These are phyloP conservation scores for Cygnus buccinator DNA, from an alignment of 2,113 vertebrate species.

Conservation along the genomic window DNA sequence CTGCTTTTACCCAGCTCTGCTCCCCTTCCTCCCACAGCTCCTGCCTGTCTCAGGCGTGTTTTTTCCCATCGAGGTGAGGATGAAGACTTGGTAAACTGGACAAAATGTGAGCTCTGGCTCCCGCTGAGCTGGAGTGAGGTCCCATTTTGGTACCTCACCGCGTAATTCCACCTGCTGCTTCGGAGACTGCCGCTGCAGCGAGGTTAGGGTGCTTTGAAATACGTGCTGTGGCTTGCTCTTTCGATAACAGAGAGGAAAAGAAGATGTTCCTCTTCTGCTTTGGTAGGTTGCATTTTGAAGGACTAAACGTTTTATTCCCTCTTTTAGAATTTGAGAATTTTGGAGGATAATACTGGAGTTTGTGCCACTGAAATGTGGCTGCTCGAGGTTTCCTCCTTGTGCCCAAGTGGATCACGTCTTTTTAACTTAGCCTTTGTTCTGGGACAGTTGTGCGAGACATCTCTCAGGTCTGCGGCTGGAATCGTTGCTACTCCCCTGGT, in stretches of 20 bases:
- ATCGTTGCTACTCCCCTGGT: neutral
- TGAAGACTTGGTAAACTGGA: neutral
- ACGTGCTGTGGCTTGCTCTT: neutral
- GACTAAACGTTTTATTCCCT: neutral
- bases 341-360: neutral
- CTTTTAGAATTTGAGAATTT: neutral
- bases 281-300: neutral
- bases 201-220: neutral
- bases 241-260: neutral
- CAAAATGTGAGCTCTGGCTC: neutral
- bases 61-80: neutral
- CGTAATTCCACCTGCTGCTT: neutral
- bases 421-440: neutral
- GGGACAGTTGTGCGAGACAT: neutral
- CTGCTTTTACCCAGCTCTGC: neutral
- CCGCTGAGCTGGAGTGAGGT: neutral
- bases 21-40: neutral
- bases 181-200: neutral
- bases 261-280: neutral
- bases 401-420: neutral
- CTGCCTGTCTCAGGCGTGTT: accelerated
- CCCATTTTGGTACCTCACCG: neutral
- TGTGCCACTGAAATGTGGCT: neutral
- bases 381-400: neutral
- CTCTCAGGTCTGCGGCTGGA: neutral